A percentile compares a stretch with the other conserved stretches of the same genome.
These are phyloP conservation scores for Typhlichthys eigenmanni DNA, from an alignment of 2,797 vertebrate species.

Conservation along the genomic window DNA sequence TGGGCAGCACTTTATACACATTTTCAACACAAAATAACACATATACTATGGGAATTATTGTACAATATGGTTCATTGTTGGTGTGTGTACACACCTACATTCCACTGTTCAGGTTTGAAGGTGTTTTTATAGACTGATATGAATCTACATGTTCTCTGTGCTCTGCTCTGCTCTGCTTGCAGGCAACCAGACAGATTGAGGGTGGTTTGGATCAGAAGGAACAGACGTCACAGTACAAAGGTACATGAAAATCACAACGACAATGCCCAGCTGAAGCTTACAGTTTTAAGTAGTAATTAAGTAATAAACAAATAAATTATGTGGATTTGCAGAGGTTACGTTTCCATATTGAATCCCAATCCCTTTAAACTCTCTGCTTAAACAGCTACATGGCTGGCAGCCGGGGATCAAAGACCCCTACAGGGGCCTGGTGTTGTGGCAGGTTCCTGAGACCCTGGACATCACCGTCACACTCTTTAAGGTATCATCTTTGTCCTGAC, in stretches of 20 bases:
- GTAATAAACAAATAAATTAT: not conserved
- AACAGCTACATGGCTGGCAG: constrained; percentile 89
- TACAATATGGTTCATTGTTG: no score
- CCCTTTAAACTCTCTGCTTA: constrained; percentile 1
- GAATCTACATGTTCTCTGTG: not conserved
- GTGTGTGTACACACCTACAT: no score
- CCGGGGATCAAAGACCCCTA: constrained; percentile 90
- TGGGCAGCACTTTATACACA: no score
- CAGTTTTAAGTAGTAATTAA: not conserved
- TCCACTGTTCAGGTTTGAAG: no score
- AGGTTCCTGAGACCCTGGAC: constrained; percentile 86
- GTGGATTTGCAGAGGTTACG: rapidly evolving
- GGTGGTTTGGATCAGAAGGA: constrained; percentile 88
- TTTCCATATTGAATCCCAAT: not conserved
- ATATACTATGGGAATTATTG: no score
- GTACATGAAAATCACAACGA: constrained; percentile 49
- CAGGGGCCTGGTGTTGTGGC: constrained; percentile 85
- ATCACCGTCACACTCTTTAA: constrained; percentile 88
- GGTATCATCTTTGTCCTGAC: constrained; percentile 59
- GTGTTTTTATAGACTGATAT: not conserved
- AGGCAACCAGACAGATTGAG: constrained; percentile 92
- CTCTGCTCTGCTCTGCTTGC: constrained; percentile 45
- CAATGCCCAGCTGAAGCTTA: not conserved
- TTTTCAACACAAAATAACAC: no score
- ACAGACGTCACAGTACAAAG: constrained; percentile 85